These are phyloP conservation scores for Phorcus lineatus DNA, from an alignment of 2,888 invertebrate genomes.

Conservation along the genomic window DNA sequence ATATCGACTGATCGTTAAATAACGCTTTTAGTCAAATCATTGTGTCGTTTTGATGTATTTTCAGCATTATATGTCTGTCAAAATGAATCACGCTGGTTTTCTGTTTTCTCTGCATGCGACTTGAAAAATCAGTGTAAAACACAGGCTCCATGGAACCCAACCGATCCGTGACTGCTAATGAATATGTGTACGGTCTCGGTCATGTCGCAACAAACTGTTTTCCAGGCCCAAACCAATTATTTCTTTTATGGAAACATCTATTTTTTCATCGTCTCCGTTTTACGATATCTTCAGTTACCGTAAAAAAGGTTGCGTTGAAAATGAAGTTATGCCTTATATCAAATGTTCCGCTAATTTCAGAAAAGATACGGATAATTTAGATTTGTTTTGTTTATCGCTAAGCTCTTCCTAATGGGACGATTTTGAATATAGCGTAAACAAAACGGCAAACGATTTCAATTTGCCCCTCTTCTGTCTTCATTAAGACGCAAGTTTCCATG, in stretches of 20 bases:
- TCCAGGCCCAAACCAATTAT: neutral
- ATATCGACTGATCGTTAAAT: too few relatives aligned
- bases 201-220: constrained; percentile 4
- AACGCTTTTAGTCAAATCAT: too few relatives aligned
- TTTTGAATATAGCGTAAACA: constrained; percentile 9
- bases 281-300: neutral
- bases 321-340: constrained; percentile 15
- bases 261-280: neutral
- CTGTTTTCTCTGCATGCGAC: too few relatives aligned
- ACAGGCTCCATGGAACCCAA: neutral
- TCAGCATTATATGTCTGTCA: too few relatives aligned
- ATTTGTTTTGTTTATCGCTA: constrained; percentile 11
- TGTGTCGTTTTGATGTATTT: too few relatives aligned
- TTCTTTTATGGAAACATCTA: constrained; percentile 10
- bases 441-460: constrained; percentile 2
- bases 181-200: constrained; percentile 2
- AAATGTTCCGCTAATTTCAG: neutral
- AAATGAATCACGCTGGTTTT: too few relatives aligned
- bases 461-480: neutral
- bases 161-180: constrained; percentile 16
- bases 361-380: constrained; percentile 8
- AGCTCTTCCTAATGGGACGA: neutral
- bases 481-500: neutral
- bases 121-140: neutral
- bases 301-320: constrained; percentile 2